These are phyloP conservation scores for Papilio dardanus DNA, from an alignment of 1,140 invertebrate genomes.

Conservation along the genomic window DNA sequence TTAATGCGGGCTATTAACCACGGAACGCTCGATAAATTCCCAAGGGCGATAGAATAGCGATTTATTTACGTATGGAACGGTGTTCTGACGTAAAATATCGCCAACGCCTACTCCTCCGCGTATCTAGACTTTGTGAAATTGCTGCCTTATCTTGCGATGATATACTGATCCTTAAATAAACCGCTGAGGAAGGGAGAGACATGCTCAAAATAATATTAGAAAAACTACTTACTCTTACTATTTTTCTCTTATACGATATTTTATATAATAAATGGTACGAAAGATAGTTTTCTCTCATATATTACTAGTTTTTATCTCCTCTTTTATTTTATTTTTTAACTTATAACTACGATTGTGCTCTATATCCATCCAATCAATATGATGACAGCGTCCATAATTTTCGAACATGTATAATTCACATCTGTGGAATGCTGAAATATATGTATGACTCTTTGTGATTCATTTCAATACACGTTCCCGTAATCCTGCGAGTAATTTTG, in stretches of 20 bases:
- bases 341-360: too few relatives aligned
- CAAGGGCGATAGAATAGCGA: slow-evolving; percentile 56
- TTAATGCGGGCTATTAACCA: slow-evolving; percentile 61
- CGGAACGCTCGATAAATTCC: slow-evolving; percentile 55
- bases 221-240: not conserved
- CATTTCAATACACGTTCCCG: not conserved
- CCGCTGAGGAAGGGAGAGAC: not conserved
- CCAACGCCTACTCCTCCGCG: slow-evolving; percentile 46
- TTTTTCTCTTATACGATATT: not conserved
- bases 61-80: slow-evolving; percentile 51
- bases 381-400: not conserved
- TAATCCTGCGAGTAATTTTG: not conserved
- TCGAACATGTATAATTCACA: not conserved
- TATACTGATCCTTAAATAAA: slow-evolving; percentile 34
- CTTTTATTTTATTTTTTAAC: not conserved
- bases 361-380: not conserved
- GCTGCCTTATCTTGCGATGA: slow-evolving; percentile 46
- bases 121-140: slow-evolving; percentile 44
- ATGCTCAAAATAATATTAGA: slow-evolving; percentile 1
- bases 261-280: not conserved
- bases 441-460: not conserved
- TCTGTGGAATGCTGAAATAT: not conserved
- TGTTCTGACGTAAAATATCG: slow-evolving; percentile 49
- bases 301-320: not conserved
- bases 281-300: not conserved